Percentiles rank a stretch among this genome's conserved stretches.
Conservation (phyloP, 1,140 invertebrate genomes). For the Drosophila lini region DNA sequence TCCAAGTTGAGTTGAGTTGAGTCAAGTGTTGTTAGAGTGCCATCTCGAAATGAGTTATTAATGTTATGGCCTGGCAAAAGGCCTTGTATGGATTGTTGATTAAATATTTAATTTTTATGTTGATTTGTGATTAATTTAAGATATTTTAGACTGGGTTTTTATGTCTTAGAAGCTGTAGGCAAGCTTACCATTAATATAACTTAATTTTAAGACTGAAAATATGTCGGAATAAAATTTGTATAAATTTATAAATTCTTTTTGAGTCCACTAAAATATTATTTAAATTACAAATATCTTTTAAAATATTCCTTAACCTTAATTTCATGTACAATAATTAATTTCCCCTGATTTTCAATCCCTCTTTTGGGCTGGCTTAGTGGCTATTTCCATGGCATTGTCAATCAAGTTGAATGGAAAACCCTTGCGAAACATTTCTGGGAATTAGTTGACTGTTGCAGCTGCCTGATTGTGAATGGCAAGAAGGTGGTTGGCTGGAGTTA, state of each 20-base stretch:
- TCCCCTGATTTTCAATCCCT: background rate
- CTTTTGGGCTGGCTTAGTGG: background rate
- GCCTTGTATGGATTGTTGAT: background rate
- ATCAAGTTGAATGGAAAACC: slow-evolving; percentile 19
- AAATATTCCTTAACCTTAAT: background rate
- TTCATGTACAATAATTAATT: background rate
- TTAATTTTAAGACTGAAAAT: no score
- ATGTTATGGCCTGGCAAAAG: slow-evolving; percentile 16
- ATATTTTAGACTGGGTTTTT: background rate
- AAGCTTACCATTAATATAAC: no score
- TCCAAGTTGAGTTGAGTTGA: slow-evolving; percentile 1
- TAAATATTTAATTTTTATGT: background rate
- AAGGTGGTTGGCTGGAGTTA: background rate
- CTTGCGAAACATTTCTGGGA: slow-evolving; percentile 30
- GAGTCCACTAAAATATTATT: background rate
- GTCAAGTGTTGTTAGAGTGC: slow-evolving; percentile 15
- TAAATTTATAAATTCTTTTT: background rate
- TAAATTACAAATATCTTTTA: background rate
- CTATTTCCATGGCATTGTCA: slow-evolving; percentile 18
- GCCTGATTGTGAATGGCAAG: slow-evolving; percentile 14
- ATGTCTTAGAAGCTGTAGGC: background rate
- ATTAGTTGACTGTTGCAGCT: slow-evolving; percentile 35
- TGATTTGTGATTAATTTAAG: no score
- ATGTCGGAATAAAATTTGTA: no score
- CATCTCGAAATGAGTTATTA: slow-evolving; percentile 38